Conservation (phyloP, 1,140 invertebrate species). For the Amphibalanus amphitrite region DNA sequence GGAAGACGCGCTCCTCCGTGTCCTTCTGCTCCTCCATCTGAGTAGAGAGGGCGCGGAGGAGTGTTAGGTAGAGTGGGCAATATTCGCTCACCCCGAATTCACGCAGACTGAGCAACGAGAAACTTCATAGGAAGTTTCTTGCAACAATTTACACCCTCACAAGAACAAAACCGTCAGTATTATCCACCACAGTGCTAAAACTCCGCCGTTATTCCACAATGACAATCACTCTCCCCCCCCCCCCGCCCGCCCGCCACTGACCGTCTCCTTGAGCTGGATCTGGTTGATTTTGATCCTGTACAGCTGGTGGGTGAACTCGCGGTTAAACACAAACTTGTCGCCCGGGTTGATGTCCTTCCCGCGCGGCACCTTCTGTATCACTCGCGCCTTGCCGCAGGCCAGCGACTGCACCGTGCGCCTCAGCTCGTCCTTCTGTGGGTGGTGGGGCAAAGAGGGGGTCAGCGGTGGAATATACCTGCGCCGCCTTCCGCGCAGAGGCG, state of each 20-base stretch:
- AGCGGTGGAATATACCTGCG: too few relatives aligned
- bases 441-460: too few relatives aligned
- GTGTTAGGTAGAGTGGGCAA: too few relatives aligned
- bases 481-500: not conserved
- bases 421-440: constrained; percentile 67
- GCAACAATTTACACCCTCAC: too few relatives aligned
- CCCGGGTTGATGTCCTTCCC: constrained; percentile 72
- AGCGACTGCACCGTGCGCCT: constrained; percentile 87
- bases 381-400: constrained; percentile 88
- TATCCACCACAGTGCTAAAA: too few relatives aligned
- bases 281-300: constrained; percentile 99
- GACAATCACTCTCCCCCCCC: not conserved
- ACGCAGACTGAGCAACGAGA: too few relatives aligned
- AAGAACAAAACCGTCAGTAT: too few relatives aligned
- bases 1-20: constrained; percentile 94
- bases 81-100: too few relatives aligned
- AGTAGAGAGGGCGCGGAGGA: constrained; percentile 17
- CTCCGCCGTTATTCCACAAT: too few relatives aligned
- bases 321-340: constrained; percentile 82
- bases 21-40: constrained; percentile 96
- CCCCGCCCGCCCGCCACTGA: constrained; percentile 26
- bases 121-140: too few relatives aligned
- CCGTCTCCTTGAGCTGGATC: constrained; percentile 99
- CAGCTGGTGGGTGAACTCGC: constrained; percentile 88
- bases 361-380: constrained; percentile 72